Conservation (phyloP, 2,113 vertebrate genomes). For the Pteropus alecto region DNA sequence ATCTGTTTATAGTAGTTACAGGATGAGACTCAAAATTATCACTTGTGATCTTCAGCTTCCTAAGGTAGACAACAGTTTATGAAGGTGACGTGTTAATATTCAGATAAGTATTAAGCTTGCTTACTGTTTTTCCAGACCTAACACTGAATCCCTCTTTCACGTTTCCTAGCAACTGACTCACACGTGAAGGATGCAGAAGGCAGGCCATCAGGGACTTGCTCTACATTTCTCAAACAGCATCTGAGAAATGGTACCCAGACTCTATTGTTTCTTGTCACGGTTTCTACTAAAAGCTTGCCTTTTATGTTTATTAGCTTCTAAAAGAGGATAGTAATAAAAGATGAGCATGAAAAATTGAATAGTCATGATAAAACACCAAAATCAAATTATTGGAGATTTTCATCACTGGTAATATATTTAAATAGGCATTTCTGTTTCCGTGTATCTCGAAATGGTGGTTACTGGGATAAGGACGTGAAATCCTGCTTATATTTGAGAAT, state of each 20-base stretch:
- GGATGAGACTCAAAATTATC: not conserved
- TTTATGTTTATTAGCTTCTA: slow-evolving; percentile 42
- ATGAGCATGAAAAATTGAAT: slow-evolving; percentile 48
- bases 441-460: not conserved
- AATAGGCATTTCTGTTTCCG: slow-evolving; percentile 16
- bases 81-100: not conserved
- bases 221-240: not conserved
- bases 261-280: not conserved
- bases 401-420: slow-evolving; percentile 26
- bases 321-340: slow-evolving; percentile 24
- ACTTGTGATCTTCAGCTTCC: not conserved
- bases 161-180: slow-evolving; percentile 78
- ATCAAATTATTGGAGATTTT: slow-evolving; percentile 32
- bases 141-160: not conserved
- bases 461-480: not conserved
- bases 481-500: not conserved
- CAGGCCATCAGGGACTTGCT: slow-evolving; percentile 46
- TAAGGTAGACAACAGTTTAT: slow-evolving; percentile 20
- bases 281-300: slow-evolving; percentile 10
- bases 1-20: not conserved
- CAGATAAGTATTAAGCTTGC: slow-evolving; percentile 38
- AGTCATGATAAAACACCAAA: slow-evolving; percentile 44
- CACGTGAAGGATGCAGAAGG: not conserved
- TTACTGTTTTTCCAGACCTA: slow-evolving; percentile 45
- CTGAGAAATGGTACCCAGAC: slow-evolving; percentile 32